phyloP scores from a whole-genome alignment of 2,113 vertebrate species.

The Syrmaticus mikado region DNA sequence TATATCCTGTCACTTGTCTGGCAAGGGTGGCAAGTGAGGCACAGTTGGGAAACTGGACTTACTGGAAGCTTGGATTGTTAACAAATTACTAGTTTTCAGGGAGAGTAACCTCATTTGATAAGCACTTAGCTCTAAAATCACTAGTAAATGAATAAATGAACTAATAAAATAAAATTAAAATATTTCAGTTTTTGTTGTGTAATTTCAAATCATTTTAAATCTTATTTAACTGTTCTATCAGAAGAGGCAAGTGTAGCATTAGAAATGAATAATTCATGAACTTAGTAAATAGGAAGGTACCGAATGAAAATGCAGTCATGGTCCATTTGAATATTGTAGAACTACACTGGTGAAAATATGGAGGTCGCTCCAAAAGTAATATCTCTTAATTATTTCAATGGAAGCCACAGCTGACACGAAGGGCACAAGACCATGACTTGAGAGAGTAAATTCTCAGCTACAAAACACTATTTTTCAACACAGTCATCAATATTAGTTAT shows the following conservation, averaged over 20 bases:
- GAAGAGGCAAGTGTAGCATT: not conserved
- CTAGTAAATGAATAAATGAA: not conserved
- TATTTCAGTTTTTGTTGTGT: not conserved
- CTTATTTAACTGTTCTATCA: not conserved
- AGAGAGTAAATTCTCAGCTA: no score
- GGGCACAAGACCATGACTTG: no score
- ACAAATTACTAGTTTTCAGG: not conserved
- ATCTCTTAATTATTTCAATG: no score
- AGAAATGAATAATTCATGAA: not conserved
- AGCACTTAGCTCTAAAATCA: not conserved
- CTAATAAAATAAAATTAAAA: not conserved
- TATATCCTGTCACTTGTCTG: not conserved
- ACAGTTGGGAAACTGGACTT: not conserved
- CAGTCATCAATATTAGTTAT: no score
- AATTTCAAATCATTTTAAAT: not conserved
- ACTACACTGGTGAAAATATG: not conserved
- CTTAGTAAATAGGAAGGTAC: not conserved
- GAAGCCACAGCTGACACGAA: no score
- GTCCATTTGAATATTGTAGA: not conserved
- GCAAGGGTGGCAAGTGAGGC: not conserved
- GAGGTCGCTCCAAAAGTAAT: no score
- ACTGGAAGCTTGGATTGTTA: not conserved
- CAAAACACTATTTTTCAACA: no score
- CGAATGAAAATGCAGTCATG: not conserved
- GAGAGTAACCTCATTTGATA: not conserved